These are phyloP conservation scores for Linyphia triangularis DNA, from an alignment of 2,888 invertebrate genomes.

Conservation along the genomic window DNA sequence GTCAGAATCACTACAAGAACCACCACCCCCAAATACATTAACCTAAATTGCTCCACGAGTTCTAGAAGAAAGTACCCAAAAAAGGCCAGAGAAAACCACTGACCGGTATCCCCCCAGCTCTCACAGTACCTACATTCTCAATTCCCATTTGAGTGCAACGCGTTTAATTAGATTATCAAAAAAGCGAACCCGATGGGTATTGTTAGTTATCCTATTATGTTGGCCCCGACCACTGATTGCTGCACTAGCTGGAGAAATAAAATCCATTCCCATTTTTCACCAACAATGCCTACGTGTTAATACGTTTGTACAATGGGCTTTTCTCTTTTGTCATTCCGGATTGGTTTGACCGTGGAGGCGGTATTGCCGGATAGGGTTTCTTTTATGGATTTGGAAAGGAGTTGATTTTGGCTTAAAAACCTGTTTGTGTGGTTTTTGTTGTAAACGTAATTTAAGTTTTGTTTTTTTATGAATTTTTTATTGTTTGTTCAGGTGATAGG, in stretches of 20 bases:
- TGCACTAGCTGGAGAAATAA: not conserved
- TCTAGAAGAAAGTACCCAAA: constrained; percentile 37
- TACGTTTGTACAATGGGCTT: constrained; percentile 15
- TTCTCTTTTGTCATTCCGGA: not conserved
- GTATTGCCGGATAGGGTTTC: not conserved
- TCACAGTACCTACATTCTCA: not conserved
- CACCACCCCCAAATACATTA: constrained; percentile 47
- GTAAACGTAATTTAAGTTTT: not conserved
- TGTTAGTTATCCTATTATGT: constrained; percentile 32
- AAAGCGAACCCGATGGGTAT: not conserved
- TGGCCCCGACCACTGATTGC: not conserved
- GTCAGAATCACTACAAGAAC: constrained; percentile 37
- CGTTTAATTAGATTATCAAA: constrained; percentile 48
- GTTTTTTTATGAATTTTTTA: too few relatives aligned
- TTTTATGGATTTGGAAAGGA: not conserved
- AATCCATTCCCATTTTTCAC: constrained; percentile 1
- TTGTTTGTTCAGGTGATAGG: too few relatives aligned
- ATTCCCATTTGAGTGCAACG: not conserved
- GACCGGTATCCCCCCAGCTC: not conserved
- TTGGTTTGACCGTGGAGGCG: not conserved
- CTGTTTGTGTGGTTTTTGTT: not conserved
- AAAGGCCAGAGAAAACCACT: not conserved
- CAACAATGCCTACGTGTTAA: constrained; percentile 31
- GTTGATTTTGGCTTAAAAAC: too few relatives aligned
- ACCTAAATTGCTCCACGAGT: constrained; percentile 52